Evolutionary conservation across 2,797 vertebrate species (phyloP).

Genomic region (Mionectes olivaceus): DNA sequence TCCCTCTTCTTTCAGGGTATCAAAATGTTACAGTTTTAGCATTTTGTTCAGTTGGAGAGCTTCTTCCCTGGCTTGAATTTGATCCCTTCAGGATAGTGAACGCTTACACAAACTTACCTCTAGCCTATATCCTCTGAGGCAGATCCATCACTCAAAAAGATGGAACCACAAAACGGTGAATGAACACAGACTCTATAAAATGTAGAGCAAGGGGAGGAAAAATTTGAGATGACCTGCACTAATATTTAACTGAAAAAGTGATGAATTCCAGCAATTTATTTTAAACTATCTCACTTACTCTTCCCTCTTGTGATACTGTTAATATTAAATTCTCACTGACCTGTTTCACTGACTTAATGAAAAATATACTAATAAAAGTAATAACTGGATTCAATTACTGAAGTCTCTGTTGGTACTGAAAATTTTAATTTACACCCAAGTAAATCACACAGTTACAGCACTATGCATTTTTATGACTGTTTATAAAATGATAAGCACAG

Average conservation of each 20-base stretch:
- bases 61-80: not conserved
- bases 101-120: not conserved
- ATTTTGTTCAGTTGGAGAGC: not conserved
- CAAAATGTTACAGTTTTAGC: not conserved
- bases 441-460: not conserved
- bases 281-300: not conserved
- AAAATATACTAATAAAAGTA: not conserved
- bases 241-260: not conserved
- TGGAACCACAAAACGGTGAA: not conserved
- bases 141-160: not conserved
- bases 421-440: conserved; percentile 7
- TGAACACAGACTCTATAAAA: not conserved
- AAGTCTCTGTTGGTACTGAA: not conserved
- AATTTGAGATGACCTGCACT: not conserved
- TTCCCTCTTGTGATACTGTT: not conserved
- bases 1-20: not conserved
- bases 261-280: not conserved
- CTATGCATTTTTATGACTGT: not conserved
- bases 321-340: conserved; percentile 5
- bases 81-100: not conserved
- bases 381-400: not conserved
- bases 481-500: not conserved
- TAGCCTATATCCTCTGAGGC: not conserved
- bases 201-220: not conserved
- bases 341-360: not conserved